These are phyloP conservation scores for Tribolium castaneum DNA, from an alignment of 1,140 invertebrate species.

Conservation along the genomic window DNA sequence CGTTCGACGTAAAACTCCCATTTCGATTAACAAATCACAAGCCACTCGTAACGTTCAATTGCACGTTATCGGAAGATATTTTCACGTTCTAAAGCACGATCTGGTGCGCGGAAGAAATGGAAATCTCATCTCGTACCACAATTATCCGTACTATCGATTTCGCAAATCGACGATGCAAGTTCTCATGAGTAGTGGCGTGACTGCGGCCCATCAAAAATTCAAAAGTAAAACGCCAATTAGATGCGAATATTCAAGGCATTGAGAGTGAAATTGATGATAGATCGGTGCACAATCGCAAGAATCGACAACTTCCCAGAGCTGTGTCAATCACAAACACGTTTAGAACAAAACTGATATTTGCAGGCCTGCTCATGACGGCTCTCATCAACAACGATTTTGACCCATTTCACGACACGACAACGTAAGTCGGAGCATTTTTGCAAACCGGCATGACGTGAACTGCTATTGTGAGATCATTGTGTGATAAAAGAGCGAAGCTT, in stretches of 20 bases:
- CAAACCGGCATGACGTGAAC: too few relatives aligned
- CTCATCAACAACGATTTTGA: not conserved
- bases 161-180: slow-evolving; percentile 15
- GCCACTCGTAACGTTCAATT: slow-evolving; percentile 6
- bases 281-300: not conserved
- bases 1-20: slow-evolving; percentile 6
- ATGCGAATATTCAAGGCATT: not conserved
- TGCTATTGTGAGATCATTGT: too few relatives aligned
- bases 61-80: slow-evolving; percentile 5
- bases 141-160: slow-evolving; percentile 27
- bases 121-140: slow-evolving; percentile 17
- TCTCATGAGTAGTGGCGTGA: slow-evolving; percentile 9
- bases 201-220: not conserved
- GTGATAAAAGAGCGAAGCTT: too few relatives aligned
- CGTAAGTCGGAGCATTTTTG: not conserved
- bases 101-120: slow-evolving; percentile 18
- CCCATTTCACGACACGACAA: not conserved
- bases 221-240: slow-evolving; percentile 9
- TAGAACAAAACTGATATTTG: slow-evolving; percentile 1
- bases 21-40: slow-evolving; percentile 24
- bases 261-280: not conserved
- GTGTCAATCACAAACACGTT: not conserved
- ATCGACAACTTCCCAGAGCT: not conserved
- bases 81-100: slow-evolving; percentile 20
- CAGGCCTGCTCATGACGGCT: not conserved